Percentiles rank a stretch among this genome's conserved stretches.
Evolutionary conservation across 2,888 invertebrate species (phyloP).

Genomic region (Germaria angustata): DNA sequence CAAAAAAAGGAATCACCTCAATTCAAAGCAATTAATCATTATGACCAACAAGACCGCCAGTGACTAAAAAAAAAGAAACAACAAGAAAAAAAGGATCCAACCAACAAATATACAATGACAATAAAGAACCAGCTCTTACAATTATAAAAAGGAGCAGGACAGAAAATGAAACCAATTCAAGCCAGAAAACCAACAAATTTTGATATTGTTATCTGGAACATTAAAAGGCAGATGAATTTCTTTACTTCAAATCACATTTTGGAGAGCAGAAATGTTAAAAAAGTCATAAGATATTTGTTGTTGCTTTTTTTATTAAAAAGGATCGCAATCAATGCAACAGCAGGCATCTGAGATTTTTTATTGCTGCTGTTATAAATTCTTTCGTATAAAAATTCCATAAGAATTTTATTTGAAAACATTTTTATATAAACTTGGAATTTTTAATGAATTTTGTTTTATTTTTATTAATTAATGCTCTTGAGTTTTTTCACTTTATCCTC

Average conservation of each 20-base stretch:
- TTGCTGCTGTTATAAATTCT: slow-evolving; percentile 12
- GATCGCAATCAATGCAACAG: slow-evolving; percentile 41
- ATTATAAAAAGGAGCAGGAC: background rate
- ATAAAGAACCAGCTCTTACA: slow-evolving; percentile 30
- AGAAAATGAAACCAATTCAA: slow-evolving; percentile 2
- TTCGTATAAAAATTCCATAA: slow-evolving; percentile 3
- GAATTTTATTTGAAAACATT: background rate
- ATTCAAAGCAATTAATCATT: slow-evolving; percentile 63
- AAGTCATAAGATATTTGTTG: background rate
- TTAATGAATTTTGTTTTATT: background rate
- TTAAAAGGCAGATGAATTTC: slow-evolving; percentile 62
- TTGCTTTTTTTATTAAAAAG: slow-evolving; percentile 13
- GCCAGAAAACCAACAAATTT: slow-evolving; percentile 64
- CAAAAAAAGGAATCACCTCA: slow-evolving; percentile 12
- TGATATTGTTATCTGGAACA: slow-evolving; percentile 59
- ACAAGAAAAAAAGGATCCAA: slow-evolving; percentile 39
- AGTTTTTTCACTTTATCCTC: background rate
- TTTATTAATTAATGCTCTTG: slow-evolving; percentile 51
- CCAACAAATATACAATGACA: slow-evolving; percentile 46
- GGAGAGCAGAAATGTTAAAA: slow-evolving; percentile 7
- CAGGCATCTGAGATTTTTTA: slow-evolving; percentile 43
- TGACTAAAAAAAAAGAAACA: background rate
- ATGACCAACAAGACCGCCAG: slow-evolving; percentile 47
- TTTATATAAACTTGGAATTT: slow-evolving; percentile 49
- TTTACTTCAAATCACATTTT: background rate